Evolutionary conservation across 1,140 invertebrate genomes (phyloP), one percentile per base, ranked within the genome.

Genomic region (Bombus pascuorum): DNA sequence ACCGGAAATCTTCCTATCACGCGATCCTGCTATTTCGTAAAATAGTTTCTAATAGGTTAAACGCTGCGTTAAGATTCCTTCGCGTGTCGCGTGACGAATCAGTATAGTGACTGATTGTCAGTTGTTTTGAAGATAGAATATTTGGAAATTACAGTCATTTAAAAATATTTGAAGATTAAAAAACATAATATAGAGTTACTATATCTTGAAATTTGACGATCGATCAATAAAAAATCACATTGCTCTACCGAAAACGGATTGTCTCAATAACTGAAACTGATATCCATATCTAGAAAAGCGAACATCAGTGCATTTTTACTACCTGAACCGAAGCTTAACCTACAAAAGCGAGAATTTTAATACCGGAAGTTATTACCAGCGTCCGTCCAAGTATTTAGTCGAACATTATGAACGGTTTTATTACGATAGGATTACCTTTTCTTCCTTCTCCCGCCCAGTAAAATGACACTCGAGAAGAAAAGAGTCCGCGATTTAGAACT

Each of bases 401-500:
- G 77, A 80, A 72, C 83, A 47, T 79, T 80, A 85, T 72, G 76
- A 80, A 72, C 83, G 68, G 68, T 80, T 80, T 85, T 72, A 85
- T 85, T 85, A 84, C 83, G n/a, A 80, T 28, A 71, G 75, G 66
- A 68, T 79, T 47, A 53, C 62, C 42, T 32, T 68, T 39, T 76
- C n/a, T 39, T 22, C 9, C 10, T 28, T 10, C 22, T 10, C 13
- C 8, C 9, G 3, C 1, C 37, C 22, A 37, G 70, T 47, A 34
- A 22, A 77, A 71, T n/a, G 82, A 80, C 83, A 80, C 83, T 85
- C 83, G 76, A 80, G 68, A 3, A 32, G 66, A n/a, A 85, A 71
- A n/a, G 83, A 72, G 10, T 15, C 76, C 18, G 77, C 73, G 83
- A 85, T 80, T 85, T 85, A 78, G 76, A 71, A 79, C 75, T 71